Evolutionary conservation across 2,797 vertebrate genomes (phyloP).

Genomic region (Zalophus californianus): DNA sequence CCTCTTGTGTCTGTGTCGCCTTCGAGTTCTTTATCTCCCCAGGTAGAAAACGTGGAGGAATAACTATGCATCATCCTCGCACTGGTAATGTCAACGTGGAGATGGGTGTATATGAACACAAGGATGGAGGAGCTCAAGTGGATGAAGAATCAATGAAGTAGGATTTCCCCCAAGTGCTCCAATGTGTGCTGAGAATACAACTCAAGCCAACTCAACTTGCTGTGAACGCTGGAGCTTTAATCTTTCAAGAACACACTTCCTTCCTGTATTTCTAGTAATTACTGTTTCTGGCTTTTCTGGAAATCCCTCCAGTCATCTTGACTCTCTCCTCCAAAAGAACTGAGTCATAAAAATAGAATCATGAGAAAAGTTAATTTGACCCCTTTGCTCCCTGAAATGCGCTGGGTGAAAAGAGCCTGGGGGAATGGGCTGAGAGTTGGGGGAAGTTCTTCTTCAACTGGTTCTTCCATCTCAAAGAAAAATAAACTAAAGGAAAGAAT

Average conservation of each 20-base stretch:
- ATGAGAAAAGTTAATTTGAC: conserved; percentile 58
- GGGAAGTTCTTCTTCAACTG: neutral
- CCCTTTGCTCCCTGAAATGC: conserved; percentile 39
- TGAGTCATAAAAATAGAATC: conserved; percentile 74
- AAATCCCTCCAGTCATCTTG: conserved; percentile 33
- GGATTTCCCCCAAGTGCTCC: neutral
- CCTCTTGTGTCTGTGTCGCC: neutral
- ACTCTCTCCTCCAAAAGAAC: conserved; percentile 45
- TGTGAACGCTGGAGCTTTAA: conserved; percentile 10
- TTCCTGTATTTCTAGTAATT: conserved; percentile 72
- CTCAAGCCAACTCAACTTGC: neutral
- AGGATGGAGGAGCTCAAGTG: neutral
- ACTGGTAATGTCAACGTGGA: neutral
- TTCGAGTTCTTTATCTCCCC: neutral
- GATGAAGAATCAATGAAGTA: neutral
- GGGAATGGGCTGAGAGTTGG: neutral
- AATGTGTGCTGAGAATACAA: neutral
- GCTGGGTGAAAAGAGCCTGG: neutral
- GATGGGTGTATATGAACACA: neutral
- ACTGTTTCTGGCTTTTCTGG: conserved; percentile 60
- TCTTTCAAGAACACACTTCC: conserved; percentile 73
- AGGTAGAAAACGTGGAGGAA: neutral
- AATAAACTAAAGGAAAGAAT: conserved; percentile 50
- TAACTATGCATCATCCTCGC: neutral
- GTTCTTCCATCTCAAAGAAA: conserved; percentile 38